These are phyloP conservation scores for Rugalucina vietnamica DNA, from an alignment of 2,888 invertebrate genomes.

Conservation along the genomic window DNA sequence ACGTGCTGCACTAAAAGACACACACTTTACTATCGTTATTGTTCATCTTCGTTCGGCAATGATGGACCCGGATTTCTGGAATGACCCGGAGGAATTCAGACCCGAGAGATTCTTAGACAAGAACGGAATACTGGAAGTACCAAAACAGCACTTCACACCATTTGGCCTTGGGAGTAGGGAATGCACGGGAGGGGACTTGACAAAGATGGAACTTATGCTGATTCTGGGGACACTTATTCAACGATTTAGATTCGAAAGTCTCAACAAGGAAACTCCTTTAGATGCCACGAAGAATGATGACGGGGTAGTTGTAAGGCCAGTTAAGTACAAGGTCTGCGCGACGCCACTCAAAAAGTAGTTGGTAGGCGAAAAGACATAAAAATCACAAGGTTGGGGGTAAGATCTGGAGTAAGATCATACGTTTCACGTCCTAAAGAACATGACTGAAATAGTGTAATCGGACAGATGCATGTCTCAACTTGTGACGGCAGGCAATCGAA, in stretches of 20 bases:
- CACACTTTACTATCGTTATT: neutral
- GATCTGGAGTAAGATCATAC: too few species aligned
- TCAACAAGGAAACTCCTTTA: conserved; percentile 3
- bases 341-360: too few species aligned
- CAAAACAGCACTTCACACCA: neutral
- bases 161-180: neutral
- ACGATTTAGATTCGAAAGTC: conserved; percentile 43
- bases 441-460: too few species aligned
- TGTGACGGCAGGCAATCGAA: too few species aligned
- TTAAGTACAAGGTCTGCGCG: conserved; percentile 40
- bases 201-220: conserved; percentile 43
- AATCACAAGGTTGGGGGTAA: too few species aligned
- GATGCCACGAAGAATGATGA: conserved; percentile 28
- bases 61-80: neutral
- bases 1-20: neutral
- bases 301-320: conserved; percentile 36
- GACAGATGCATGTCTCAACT: too few species aligned
- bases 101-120: neutral
- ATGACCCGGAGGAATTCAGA: neutral
- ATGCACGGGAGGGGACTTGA: conserved; percentile 13
- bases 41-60: neutral
- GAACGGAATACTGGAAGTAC: neutral
- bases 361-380: too few species aligned
- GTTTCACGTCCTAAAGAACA: too few species aligned
- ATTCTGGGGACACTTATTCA: conserved; percentile 49